These are phyloP conservation scores for Sebastes itinus DNA, from an alignment of 2,797 vertebrate species.

Conservation along the genomic window DNA sequence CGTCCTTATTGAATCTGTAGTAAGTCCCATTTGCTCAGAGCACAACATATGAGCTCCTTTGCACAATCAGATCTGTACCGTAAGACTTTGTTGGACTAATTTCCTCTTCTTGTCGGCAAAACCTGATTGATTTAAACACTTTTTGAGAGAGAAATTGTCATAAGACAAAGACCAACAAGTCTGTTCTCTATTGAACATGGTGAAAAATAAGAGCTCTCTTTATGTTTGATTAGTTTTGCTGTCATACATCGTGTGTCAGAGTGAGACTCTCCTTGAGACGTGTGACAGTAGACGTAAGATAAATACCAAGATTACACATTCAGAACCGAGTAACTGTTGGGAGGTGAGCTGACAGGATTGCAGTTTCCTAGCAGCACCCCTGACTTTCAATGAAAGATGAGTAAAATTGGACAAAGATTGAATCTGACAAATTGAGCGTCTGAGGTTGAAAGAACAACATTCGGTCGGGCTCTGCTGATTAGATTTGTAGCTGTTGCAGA, in stretches of 20 bases:
- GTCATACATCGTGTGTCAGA: neutral
- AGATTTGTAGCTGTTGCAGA: constrained; percentile 30
- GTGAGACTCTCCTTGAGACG: neutral
- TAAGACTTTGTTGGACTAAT: neutral
- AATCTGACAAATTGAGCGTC: constrained; percentile 23
- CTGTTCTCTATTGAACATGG: neutral
- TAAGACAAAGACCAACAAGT: neutral
- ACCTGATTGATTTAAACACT: neutral
- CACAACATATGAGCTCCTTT: neutral
- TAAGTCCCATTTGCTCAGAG: constrained; percentile 3
- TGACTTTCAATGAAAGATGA: constrained; percentile 32
- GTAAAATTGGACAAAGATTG: constrained; percentile 25
- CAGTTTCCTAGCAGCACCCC: constrained; percentile 5
- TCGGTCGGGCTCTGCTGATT: constrained; percentile 24
- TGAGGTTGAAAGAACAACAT: constrained; percentile 32
- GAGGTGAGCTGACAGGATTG: neutral
- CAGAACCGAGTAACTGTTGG: neutral
- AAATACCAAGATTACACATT: neutral
- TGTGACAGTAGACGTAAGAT: neutral
- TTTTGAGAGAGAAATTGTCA: neutral
- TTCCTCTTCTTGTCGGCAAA: neutral
- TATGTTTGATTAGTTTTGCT: neutral
- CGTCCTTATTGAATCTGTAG: neutral
- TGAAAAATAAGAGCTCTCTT: neutral
- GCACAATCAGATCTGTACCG: neutral